phyloP scores from a whole-genome alignment of 1,140 invertebrate genomes.

The Sitobion miscanthi region DNA sequence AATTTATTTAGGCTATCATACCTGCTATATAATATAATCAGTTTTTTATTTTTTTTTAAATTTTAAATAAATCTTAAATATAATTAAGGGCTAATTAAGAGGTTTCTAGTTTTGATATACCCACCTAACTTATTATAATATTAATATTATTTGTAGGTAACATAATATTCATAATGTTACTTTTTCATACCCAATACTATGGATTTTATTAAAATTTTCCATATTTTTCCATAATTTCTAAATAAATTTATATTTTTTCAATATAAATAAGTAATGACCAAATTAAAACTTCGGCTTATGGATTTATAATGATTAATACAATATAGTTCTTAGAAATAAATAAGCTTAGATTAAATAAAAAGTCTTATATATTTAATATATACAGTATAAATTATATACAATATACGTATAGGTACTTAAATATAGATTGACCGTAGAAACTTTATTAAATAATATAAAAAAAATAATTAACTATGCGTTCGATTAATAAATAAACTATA shows the following conservation, averaged over 20 bases:
- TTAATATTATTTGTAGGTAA: too few relatives aligned
- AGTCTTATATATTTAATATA: not conserved
- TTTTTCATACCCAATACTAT: not conserved
- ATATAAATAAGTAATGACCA: not conserved
- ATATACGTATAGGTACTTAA: not conserved
- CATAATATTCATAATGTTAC: not conserved
- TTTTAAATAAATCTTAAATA: not conserved
- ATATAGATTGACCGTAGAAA: not conserved
- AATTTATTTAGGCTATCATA: not conserved
- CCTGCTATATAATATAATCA: not conserved
- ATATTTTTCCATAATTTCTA: not conserved
- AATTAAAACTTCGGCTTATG: not conserved
- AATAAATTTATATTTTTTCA: not conserved
- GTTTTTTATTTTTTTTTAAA: not conserved
- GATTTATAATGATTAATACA: not conserved
- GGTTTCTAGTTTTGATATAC: not conserved
- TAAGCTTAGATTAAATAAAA: not conserved
- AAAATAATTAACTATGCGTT: not conserved
- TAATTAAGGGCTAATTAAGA: not conserved
- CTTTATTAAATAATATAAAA: not conserved
- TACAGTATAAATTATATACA: not conserved
- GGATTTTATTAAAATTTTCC: not conserved
- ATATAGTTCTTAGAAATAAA: not conserved
- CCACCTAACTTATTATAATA: too few relatives aligned
- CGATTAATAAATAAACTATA: not conserved